These are phyloP conservation scores for Donacobius atricapilla DNA, from an alignment of 2,113 vertebrate genomes.

Conservation along the genomic window DNA sequence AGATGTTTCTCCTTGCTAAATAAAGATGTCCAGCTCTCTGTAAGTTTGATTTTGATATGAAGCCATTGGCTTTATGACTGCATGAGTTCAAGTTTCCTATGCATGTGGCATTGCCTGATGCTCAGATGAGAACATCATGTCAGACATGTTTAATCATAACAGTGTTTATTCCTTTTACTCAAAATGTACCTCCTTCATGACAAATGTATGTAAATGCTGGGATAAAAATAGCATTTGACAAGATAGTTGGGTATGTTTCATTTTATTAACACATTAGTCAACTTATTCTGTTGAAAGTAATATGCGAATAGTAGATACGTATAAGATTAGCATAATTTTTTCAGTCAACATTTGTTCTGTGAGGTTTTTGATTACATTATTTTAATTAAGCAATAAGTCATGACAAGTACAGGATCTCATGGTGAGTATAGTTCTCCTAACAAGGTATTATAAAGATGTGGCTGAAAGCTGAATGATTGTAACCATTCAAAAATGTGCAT, in stretches of 20 bases:
- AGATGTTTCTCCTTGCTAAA: neutral
- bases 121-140: conserved; percentile 6
- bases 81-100: neutral
- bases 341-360: conserved; percentile 53
- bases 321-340: conserved; percentile 50
- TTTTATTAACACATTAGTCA: conserved; percentile 55
- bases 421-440: neutral
- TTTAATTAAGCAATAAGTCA: conserved; percentile 60
- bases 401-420: conserved; percentile 9
- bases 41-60: neutral
- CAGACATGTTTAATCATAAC: conserved; percentile 57
- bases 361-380: conserved; percentile 53
- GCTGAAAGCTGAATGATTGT: neutral
- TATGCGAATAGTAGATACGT: conserved; percentile 22
- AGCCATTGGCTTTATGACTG: neutral
- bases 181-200: neutral
- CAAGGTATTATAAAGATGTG: neutral
- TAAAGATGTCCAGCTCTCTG: neutral
- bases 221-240: conserved; percentile 50
- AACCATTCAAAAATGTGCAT: neutral
- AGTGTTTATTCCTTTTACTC: conserved; percentile 49
- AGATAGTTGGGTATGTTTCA: conserved; percentile 46
- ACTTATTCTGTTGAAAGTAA: conserved; percentile 47
- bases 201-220: conserved; percentile 57
- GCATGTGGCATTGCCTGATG: conserved; percentile 11